Conservation (phyloP, 2,888 invertebrate species). For the Leptinotarsa haldemani region DNA sequence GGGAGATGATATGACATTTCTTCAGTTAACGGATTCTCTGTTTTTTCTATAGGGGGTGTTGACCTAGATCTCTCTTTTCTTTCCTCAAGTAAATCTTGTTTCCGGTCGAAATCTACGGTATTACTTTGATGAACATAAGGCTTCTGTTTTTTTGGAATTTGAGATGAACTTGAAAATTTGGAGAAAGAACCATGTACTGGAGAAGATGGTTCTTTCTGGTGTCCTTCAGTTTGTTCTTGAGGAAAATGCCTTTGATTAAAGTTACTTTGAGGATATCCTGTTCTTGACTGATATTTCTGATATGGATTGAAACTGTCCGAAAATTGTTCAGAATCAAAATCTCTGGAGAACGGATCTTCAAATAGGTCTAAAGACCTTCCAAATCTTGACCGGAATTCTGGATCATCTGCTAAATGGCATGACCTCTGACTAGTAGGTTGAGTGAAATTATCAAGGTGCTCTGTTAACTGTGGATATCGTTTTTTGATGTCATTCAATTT, state of each 20-base stretch:
- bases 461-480: constrained; percentile 81
- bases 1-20: constrained; percentile 31
- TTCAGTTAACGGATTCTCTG: constrained; percentile 11
- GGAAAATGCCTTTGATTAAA: constrained; percentile 19
- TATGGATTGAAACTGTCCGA: constrained; percentile 17
- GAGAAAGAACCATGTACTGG: constrained; percentile 44
- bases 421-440: constrained; percentile 60
- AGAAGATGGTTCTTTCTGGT: constrained; percentile 31
- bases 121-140: constrained; percentile 69
- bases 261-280: constrained; percentile 12
- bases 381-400: constrained; percentile 54
- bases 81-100: constrained; percentile 71
- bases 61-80: constrained; percentile 81
- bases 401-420: constrained; percentile 60
- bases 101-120: constrained; percentile 82
- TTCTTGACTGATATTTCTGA: constrained; percentile 10
- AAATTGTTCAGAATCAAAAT: constrained; percentile 36
- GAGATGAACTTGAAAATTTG: constrained; percentile 50
- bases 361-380: constrained; percentile 60
- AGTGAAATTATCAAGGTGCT: constrained; percentile 68
- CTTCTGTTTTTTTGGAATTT: constrained; percentile 36
- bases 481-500: constrained; percentile 78
- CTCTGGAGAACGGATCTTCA: constrained; percentile 60
- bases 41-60: constrained; percentile 79
- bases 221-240: constrained; percentile 17